A percentile compares a stretch with the other conserved stretches of the same genome.
Evolutionary conservation across 2,888 invertebrate genomes (phyloP).

Genomic region (Caenorhabditis angaria): DNA sequence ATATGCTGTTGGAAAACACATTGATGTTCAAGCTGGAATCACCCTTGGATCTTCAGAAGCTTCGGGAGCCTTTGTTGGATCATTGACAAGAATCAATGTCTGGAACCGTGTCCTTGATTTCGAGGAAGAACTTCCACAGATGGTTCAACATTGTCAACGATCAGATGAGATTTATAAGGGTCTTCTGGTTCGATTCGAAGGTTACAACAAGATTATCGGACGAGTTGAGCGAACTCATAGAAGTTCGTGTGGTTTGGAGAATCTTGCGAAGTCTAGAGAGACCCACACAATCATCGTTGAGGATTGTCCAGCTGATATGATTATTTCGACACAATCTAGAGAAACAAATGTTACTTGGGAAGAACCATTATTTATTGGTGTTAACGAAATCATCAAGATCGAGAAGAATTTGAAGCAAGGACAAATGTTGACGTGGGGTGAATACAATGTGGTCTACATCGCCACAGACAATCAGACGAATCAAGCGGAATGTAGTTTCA

Average conservation of each 20-base stretch:
- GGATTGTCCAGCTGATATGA: slow-evolving; percentile 87
- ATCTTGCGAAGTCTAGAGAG: not conserved
- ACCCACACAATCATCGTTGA: slow-evolving; percentile 20
- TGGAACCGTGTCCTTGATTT: slow-evolving; percentile 91
- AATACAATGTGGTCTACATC: slow-evolving; percentile 69
- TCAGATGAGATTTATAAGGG: slow-evolving; percentile 82
- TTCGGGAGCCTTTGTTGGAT: slow-evolving; percentile 76
- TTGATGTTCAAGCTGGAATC: slow-evolving; percentile 77
- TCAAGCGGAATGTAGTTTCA: slow-evolving; percentile 68
- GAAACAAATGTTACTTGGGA: slow-evolving; percentile 70
- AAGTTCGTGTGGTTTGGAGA: slow-evolving; percentile 87
- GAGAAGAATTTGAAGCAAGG: slow-evolving; percentile 70
- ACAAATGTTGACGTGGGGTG: slow-evolving; percentile 70
- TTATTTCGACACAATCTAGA: slow-evolving; percentile 84
- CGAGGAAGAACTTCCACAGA: slow-evolving; percentile 75
- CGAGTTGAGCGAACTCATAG: slow-evolving; percentile 75
- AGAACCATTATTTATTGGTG: slow-evolving; percentile 61
- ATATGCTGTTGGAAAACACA: slow-evolving; percentile 83
- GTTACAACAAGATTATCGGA: slow-evolving; percentile 81
- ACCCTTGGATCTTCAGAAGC: slow-evolving; percentile 23
- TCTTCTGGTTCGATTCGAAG: slow-evolving; percentile 89
- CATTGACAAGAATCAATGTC: slow-evolving; percentile 90
- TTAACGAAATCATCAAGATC: slow-evolving; percentile 54
- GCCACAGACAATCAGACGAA: slow-evolving; percentile 69
- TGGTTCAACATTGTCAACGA: slow-evolving; percentile 67